These are phyloP conservation scores for Probaryconus sp. DNA, from an alignment of 1,140 invertebrate species.

Conservation along the genomic window DNA sequence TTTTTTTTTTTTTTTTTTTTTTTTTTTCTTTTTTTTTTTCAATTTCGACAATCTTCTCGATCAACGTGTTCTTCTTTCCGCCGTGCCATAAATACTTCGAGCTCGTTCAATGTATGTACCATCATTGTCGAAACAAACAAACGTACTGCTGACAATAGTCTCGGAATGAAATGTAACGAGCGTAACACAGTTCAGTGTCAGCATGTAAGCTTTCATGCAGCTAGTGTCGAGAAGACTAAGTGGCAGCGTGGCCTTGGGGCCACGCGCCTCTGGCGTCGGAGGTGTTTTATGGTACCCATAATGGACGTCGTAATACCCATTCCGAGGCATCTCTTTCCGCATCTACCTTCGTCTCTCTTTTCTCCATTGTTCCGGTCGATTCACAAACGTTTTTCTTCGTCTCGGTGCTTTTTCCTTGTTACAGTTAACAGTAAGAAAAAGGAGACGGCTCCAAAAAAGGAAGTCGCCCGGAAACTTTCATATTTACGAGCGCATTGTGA, in stretches of 20 bases:
- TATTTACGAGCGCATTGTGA: constrained; percentile 66
- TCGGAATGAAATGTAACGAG: constrained; percentile 48
- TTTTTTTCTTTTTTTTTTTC: no score
- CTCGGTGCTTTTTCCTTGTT: constrained; percentile 8
- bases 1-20: no score
- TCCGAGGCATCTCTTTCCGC: constrained; percentile 44
- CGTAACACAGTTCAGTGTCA: constrained; percentile 55
- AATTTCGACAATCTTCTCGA: constrained; percentile 25
- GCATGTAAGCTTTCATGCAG: constrained; percentile 55
- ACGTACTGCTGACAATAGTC: constrained; percentile 14
- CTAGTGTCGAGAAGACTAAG: constrained; percentile 45
- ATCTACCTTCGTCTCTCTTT: constrained; percentile 1
- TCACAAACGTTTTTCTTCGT: not conserved
- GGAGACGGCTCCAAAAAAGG: constrained; percentile 1
- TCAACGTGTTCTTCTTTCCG: constrained; percentile 9
- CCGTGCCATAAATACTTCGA: constrained; percentile 14
- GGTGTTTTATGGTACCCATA: constrained; percentile 69
- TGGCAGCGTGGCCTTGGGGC: constrained; percentile 63
- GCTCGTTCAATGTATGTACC: not conserved
- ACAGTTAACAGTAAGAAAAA: constrained; percentile 21
- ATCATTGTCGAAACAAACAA: constrained; percentile 17
- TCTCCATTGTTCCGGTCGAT: constrained; percentile 1
- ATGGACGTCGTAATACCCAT: constrained; percentile 64
- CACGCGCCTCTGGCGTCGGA: constrained; percentile 65
- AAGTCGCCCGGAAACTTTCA: constrained; percentile 62